Base-by-base conservation (phyloP, 2,797 vertebrate species). In the Todus mexicanus region DNA sequence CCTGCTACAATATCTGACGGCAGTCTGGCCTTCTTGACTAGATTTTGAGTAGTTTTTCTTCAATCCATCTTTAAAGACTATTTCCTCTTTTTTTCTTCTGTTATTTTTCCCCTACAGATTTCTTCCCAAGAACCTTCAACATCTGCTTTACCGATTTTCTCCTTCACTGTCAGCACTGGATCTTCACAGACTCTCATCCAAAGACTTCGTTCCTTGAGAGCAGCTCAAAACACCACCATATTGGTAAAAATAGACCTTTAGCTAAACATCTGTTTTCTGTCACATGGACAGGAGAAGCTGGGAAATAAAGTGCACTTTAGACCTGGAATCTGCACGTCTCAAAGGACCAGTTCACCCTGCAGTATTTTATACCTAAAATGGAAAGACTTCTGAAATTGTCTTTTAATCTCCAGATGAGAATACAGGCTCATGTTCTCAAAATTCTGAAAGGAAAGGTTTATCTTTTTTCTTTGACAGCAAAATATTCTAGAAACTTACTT, bases 361-460 rank as follows among this genome's bases (percentile, higher is more conserved):
- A 33, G 1, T 50, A 22, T 82, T 94, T 90, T 66, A 50, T 75
- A 68, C 11, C 6, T 66, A 79, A 91, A 90, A 88, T 66, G 35
- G 61, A 84, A 93, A 79, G 15, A 35, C 12, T 81, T 91, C 16
- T 20, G 76, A 70, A 87, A 86, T 78, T 78, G 76, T 42, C 19
- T 76, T 82, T 42, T 56, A 73, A 66, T 8, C 5, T 84, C 64
- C 73, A 33, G 16, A 31, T 68, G 40, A 81, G 21, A 84, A 76
- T 71, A 21, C 6, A 60, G n/a, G 51, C 12, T 66, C 21, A 18
- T 2, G 2, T 45, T 72, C n/a, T 84, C 26, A 74, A 37, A 91
- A 79, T 33, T 76, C 71, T 82, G 53, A 23, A 53, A 81, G 29
- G 11, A 74, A 73, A 29, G 2, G 1, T 33, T 65, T 27, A 2